phyloP scores from a whole-genome alignment of 1,140 invertebrate species.

The Kradibia gibbosae region DNA sequence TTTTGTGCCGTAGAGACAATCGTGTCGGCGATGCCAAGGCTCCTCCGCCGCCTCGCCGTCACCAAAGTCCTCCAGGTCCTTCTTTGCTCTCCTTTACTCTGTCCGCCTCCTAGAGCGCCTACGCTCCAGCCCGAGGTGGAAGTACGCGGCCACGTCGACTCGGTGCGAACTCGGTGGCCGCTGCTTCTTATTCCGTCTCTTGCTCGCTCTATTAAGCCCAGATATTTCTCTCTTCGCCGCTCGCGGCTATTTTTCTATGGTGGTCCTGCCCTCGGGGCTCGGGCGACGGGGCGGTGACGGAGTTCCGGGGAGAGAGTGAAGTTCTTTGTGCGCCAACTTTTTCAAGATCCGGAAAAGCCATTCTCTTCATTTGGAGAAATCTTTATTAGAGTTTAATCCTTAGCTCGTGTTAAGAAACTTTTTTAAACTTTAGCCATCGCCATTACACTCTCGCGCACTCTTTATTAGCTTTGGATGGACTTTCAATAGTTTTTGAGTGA shows the following conservation, averaged over 20 bases:
- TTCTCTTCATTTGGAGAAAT: conserved; percentile 51
- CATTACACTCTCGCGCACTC: conserved; percentile 31
- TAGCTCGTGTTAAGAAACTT: conserved; percentile 31
- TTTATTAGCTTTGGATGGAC: conserved; percentile 32
- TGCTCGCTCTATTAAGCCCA: conserved; percentile 58
- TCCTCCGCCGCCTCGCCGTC: conserved; percentile 68
- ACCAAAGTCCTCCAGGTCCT: conserved; percentile 57
- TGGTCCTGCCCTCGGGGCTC: background rate
- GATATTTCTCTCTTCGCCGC: conserved; percentile 12
- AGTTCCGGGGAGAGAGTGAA: too few species aligned
- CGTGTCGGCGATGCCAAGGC: conserved; percentile 72
- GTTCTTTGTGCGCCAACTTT: conserved; percentile 45
- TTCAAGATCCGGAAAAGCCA: conserved; percentile 46
- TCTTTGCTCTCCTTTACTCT: background rate
- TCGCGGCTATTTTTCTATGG: background rate
- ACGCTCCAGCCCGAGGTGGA: background rate
- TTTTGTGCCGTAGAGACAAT: conserved; percentile 74
- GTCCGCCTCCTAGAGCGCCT: background rate
- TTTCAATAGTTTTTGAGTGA: conserved; percentile 51
- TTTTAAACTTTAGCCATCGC: conserved; percentile 39
- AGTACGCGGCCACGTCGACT: background rate
- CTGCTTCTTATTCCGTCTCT: conserved; percentile 39
- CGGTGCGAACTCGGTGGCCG: background rate
- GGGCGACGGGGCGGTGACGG: background rate
- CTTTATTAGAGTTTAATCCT: conserved; percentile 53